phyloP scores from a whole-genome alignment of 2,888 invertebrate genomes.

The Cataglyphis rosenhaueri region DNA sequence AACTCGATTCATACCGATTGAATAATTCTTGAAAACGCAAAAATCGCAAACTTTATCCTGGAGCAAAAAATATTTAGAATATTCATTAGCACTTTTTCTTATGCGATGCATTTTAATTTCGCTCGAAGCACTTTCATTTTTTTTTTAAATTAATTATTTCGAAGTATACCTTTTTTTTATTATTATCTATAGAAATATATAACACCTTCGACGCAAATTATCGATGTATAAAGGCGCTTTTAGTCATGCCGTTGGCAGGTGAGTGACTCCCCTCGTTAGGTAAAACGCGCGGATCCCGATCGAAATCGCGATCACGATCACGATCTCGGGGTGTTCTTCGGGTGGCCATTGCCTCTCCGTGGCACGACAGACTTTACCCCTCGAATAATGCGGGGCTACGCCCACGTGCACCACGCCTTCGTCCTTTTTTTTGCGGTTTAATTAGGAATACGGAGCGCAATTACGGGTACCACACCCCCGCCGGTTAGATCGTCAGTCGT shows the following conservation, averaged over 20 bases:
- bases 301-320: conserved; percentile 55
- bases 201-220: conserved; percentile 25
- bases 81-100: background rate
- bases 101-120: background rate
- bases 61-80: background rate
- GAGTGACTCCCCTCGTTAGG: conserved; percentile 74
- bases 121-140: background rate
- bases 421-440: conserved; percentile 75
- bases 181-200: conserved; percentile 6
- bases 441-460: conserved; percentile 74
- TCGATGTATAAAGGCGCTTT: conserved; percentile 41
- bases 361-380: conserved; percentile 73
- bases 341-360: conserved; percentile 69
- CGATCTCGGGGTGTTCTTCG: conserved; percentile 38
- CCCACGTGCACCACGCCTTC: conserved; percentile 80
- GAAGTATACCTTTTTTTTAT: background rate
- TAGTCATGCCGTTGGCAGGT: conserved; percentile 68
- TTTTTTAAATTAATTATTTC: background rate
- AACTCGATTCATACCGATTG: background rate
- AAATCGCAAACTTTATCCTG: background rate
- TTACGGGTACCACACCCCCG: conserved; percentile 75
- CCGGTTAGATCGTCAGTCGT: conserved; percentile 59
- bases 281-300: conserved; percentile 25
- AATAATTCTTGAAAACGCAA: conserved; percentile 10
- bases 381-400: conserved; percentile 78